phyloP scores from a whole-genome alignment of 2,888 invertebrate species.

The Agrochola lota region DNA sequence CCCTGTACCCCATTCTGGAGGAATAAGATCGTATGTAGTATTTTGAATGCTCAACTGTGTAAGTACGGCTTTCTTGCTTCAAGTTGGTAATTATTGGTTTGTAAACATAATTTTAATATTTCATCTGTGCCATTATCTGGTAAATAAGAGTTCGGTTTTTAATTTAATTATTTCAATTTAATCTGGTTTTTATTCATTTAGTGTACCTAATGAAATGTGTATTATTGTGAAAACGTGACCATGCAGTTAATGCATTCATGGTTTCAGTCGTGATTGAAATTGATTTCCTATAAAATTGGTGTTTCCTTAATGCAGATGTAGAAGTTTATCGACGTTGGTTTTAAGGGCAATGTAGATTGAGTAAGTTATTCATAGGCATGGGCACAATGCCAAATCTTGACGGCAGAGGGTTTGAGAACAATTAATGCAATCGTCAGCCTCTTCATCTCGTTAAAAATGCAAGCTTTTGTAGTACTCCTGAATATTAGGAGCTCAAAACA shows the following conservation, averaged over 20 bases:
- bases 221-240: too few species aligned
- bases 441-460: slow-evolving; percentile 6
- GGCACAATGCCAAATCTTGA: slow-evolving; percentile 28
- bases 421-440: slow-evolving; percentile 11
- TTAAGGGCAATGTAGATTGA: slow-evolving; percentile 21
- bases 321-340: slow-evolving; percentile 9
- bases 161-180: too few species aligned
- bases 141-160: too few species aligned
- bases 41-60: not conserved
- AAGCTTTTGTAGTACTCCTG: not conserved
- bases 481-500: not conserved
- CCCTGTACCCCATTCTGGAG: not conserved
- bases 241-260: not conserved
- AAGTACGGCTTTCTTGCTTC: not conserved
- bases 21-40: slow-evolving; percentile 4
- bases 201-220: not conserved
- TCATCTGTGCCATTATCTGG: too few species aligned
- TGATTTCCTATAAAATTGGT: not conserved
- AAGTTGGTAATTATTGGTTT: not conserved
- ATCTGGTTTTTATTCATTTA: too few species aligned
- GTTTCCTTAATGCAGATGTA: not conserved
- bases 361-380: slow-evolving; percentile 5
- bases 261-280: not conserved
- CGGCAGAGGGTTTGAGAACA: slow-evolving; percentile 13
- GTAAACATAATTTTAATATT: not conserved